Conservation (phyloP, 1,140 invertebrate genomes). For the Orchestia grillus region DNA sequence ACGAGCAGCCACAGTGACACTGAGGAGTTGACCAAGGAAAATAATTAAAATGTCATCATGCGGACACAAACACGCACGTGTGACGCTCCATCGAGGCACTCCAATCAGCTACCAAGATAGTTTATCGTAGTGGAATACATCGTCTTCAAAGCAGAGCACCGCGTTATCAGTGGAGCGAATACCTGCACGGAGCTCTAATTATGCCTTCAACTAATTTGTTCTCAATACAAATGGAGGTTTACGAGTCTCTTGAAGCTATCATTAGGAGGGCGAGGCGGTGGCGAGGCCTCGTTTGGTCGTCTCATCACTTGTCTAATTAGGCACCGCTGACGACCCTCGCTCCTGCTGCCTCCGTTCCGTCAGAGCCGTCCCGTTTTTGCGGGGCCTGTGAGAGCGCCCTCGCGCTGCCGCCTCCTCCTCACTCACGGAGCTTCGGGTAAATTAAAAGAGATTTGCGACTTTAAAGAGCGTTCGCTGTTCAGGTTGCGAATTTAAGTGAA, state of each 20-base stretch:
- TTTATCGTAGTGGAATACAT: not conserved
- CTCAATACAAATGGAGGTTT: conserved; percentile 55
- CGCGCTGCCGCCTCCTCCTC: not conserved
- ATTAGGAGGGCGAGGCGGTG: conserved; percentile 19
- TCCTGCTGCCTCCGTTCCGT: not conserved
- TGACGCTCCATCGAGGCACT: not conserved
- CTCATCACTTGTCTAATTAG: conserved; percentile 55
- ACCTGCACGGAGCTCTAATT: conserved; percentile 37
- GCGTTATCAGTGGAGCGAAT: conserved; percentile 29
- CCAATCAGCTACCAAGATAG: not conserved
- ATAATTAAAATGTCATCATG: not conserved
- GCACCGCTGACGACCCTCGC: not conserved
- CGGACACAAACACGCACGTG: not conserved
- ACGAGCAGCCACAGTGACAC: not conserved
- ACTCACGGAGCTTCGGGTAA: not conserved
- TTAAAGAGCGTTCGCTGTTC: not conserved
- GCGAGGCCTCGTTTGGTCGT: conserved; percentile 14
- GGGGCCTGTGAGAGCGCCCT: not conserved
- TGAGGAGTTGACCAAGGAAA: not conserved
- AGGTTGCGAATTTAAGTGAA: not conserved
- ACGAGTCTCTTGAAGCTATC: conserved; percentile 55
- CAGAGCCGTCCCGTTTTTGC: not conserved
- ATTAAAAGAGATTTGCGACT: not conserved
- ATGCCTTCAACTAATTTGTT: conserved; percentile 56
- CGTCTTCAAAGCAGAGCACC: not conserved